phyloP scores from a whole-genome alignment of 30 jellyfish, hydroid and myxozoan genomes.

The Chrysaora quinquecirrha region DNA sequence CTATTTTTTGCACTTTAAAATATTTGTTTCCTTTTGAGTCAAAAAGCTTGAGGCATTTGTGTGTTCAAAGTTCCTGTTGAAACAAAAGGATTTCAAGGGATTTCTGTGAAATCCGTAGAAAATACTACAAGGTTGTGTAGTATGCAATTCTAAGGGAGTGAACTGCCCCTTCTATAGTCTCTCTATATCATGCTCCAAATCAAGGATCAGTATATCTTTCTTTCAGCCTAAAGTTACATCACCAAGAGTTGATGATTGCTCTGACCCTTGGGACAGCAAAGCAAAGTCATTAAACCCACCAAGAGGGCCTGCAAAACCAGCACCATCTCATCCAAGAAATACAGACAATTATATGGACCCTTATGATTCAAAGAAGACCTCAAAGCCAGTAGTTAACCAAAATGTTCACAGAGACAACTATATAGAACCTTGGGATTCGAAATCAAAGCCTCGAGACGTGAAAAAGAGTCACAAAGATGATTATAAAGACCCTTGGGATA shows the following conservation, averaged over 20 bases:
- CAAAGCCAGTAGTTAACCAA: conserved; percentile 2
- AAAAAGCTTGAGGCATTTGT: not conserved
- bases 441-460: conserved; percentile 15
- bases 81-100: no score
- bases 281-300: not conserved
- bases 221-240: conserved; percentile 34
- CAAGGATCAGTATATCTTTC: not conserved
- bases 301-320: conserved; percentile 66
- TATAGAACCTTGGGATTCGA: conserved; percentile 91
- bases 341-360: conserved; percentile 67
- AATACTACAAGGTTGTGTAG: not conserved
- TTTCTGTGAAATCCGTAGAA: not conserved
- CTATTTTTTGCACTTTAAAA: no score
- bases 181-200: not conserved
- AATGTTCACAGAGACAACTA: conserved; percentile 63
- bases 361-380: conserved; percentile 40
- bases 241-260: conserved; percentile 57
- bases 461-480: conserved; percentile 42
- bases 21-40: no score
- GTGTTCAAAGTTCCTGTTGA: not conserved
- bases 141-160: no score
- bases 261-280: conserved; percentile 94
- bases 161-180: not conserved
- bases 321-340: conserved; percentile 13
- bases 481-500: conserved; percentile 95